Evolutionary conservation across 2,888 invertebrate genomes (phyloP).

Genomic region (Caenorhabditis afra): DNA sequence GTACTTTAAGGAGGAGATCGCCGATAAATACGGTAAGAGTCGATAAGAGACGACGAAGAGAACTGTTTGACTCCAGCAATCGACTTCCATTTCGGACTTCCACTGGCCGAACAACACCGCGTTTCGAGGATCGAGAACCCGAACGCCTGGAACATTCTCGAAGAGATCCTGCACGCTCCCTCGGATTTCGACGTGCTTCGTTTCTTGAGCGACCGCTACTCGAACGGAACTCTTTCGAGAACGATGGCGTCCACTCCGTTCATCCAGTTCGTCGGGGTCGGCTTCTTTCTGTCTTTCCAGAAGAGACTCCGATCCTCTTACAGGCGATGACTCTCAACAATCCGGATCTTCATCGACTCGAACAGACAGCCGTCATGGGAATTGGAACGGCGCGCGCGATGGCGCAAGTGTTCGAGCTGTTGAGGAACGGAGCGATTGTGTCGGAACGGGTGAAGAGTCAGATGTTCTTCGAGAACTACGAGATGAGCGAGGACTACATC

Average conservation of each 20-base stretch:
- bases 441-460: constrained; percentile 15
- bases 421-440: constrained; percentile 45
- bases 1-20: constrained; percentile 78
- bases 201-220: constrained; percentile 33
- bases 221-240: constrained; percentile 53
- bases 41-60: too few species aligned
- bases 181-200: constrained; percentile 50
- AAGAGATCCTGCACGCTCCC: constrained; percentile 55
- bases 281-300: constrained; percentile 9
- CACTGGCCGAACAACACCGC: constrained; percentile 60
- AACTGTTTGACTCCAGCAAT: constrained; percentile 45
- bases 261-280: constrained; percentile 52
- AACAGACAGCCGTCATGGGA: constrained; percentile 73
- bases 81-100: constrained; percentile 74
- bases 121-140: constrained; percentile 70
- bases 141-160: constrained; percentile 54
- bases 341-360: constrained; percentile 72
- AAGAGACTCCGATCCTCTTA: background rate
- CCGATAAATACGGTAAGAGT: constrained; percentile 59
- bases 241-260: constrained; percentile 49
- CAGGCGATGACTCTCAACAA: constrained; percentile 73
- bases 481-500: constrained; percentile 51
- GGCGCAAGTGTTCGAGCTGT: constrained; percentile 69
- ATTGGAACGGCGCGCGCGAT: constrained; percentile 72
- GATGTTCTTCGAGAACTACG: constrained; percentile 54